Conservation (phyloP, 2,113 vertebrate genomes). For the Muntiacus reevesi region DNA sequence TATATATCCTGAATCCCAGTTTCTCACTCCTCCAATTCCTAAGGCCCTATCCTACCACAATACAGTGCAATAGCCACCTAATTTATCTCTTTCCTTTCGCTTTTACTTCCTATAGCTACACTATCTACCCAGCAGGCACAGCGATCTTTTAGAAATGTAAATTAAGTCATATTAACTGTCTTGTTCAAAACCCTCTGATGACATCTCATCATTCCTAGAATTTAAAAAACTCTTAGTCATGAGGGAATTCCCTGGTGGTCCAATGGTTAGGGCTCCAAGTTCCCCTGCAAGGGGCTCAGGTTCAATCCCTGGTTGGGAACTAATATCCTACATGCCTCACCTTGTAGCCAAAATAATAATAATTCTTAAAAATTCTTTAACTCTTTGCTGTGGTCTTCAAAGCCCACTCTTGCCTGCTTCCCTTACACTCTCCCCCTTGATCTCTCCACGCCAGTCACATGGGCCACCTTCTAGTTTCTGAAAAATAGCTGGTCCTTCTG, state of each 20-base stretch:
- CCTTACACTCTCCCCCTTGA: background rate
- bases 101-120: background rate
- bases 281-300: background rate
- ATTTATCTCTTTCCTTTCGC: background rate
- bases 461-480: background rate
- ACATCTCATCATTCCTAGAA: background rate
- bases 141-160: background rate
- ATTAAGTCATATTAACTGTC: background rate
- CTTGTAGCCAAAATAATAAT: background rate
- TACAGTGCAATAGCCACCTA: background rate
- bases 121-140: background rate
- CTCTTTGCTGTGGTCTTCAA: background rate
- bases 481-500: background rate
- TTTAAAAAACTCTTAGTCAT: background rate
- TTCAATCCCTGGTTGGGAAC: background rate
- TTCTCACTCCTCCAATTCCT: background rate
- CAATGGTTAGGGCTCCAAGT: background rate
- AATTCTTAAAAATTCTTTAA: background rate
- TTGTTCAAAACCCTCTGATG: background rate
- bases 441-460: background rate
- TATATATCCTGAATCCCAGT: background rate
- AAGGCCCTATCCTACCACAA: background rate
- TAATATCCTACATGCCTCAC: background rate
- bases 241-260: background rate
- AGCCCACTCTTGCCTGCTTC: background rate